Conservation (phyloP, 2,888 invertebrate species). For the Acanthacorydalis orientalis region DNA sequence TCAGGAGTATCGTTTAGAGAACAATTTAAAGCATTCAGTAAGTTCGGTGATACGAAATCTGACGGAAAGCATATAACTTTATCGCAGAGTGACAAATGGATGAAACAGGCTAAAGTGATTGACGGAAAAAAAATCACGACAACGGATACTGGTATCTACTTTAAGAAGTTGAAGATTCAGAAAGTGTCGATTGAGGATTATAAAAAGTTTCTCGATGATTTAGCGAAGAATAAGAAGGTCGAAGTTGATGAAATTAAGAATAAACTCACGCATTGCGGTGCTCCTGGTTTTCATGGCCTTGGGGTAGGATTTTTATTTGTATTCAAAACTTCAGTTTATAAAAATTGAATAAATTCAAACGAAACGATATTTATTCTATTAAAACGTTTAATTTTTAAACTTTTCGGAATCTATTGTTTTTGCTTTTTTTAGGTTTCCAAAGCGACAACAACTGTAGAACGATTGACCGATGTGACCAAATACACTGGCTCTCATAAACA, state of each 20-base stretch:
- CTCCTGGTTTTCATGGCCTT: slow-evolving; percentile 44
- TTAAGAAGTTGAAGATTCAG: slow-evolving; percentile 75
- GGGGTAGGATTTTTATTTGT: slow-evolving; percentile 19
- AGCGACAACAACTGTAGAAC: slow-evolving; percentile 39
- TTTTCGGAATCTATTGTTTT: background rate
- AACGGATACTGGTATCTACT: slow-evolving; percentile 82
- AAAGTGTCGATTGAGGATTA: slow-evolving; percentile 65
- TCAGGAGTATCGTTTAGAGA: slow-evolving; percentile 33
- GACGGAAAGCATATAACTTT: slow-evolving; percentile 75
- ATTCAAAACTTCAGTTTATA: background rate
- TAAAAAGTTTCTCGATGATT: slow-evolving; percentile 68
- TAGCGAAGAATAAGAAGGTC: slow-evolving; percentile 69
- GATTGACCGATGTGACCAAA: slow-evolving; percentile 71
- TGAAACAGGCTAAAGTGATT: slow-evolving; percentile 81
- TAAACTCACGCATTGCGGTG: slow-evolving; percentile 65
- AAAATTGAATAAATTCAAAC: too few species aligned
- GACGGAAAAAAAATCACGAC: slow-evolving; percentile 75
- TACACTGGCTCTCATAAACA: slow-evolving; percentile 81
- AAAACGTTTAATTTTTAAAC: too few species aligned
- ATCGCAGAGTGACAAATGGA: slow-evolving; percentile 88
- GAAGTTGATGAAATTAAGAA: slow-evolving; percentile 62
- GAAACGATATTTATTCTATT: too few species aligned
- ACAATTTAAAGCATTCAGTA: slow-evolving; percentile 68
- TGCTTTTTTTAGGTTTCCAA: slow-evolving; percentile 18
- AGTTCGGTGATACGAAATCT: slow-evolving; percentile 78